Conservation (phyloP, 92 coral and sea anemone genomes). For the Phymanthus crucifer region DNA sequence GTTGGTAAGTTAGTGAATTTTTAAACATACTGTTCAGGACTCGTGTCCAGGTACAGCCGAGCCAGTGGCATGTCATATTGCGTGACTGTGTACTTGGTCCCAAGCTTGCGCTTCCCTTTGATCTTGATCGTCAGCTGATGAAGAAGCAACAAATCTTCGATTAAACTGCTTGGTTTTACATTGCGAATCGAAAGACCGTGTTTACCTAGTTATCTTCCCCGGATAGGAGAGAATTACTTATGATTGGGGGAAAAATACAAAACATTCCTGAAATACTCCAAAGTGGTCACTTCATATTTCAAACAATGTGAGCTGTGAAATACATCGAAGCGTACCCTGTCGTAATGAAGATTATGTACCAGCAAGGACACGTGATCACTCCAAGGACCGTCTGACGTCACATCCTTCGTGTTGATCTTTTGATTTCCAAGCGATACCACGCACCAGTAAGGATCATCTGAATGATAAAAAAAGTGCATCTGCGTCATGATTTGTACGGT, state of each 20-base stretch:
- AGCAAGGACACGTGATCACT: conserved; percentile 66
- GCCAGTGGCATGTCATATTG: conserved; percentile 69
- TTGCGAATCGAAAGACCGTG: too few species aligned
- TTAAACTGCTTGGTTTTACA: not conserved
- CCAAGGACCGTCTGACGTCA: conserved; percentile 64
- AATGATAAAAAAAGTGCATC: too few species aligned
- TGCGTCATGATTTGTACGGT: too few species aligned
- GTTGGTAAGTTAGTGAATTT: not conserved
- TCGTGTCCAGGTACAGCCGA: conserved; percentile 66
- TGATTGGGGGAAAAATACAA: too few species aligned
- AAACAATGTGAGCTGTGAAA: too few species aligned
- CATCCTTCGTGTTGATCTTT: conserved; percentile 68
- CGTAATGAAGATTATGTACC: conserved; percentile 72
- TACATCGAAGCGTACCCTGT: conserved; percentile 78
- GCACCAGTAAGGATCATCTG: conserved; percentile 89
- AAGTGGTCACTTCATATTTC: too few species aligned
- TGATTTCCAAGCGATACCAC: conserved; percentile 75
- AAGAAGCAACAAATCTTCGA: not conserved
- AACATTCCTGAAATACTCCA: too few species aligned
- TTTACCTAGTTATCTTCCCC: too few species aligned
- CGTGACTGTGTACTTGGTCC: conserved; percentile 77
- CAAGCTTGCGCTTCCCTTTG: conserved; percentile 77
- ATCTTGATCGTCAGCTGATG: conserved; percentile 67
- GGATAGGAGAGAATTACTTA: too few species aligned
- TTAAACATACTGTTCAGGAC: conserved; percentile 63